Evolutionary conservation across 1,140 invertebrate species (phyloP).

Genomic region (Cephus cinctus): DNA sequence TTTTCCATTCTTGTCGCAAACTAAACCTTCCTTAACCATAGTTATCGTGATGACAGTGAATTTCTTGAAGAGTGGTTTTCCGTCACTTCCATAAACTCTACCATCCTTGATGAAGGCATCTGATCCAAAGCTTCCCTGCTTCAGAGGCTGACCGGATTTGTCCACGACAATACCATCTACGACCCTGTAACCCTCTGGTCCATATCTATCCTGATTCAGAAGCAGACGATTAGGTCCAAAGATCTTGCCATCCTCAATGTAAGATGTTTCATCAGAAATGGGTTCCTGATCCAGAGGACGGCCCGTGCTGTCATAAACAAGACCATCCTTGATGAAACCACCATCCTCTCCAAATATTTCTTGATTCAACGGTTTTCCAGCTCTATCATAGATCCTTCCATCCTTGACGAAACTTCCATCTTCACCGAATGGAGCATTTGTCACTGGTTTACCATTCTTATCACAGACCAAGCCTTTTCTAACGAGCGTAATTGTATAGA

Average conservation of each 20-base stretch:
- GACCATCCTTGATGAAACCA: constrained; percentile 40
- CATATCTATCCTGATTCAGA: constrained; percentile 1
- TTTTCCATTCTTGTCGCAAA: constrained; percentile 5
- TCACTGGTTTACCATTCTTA: constrained; percentile 39
- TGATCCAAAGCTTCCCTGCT: background rate
- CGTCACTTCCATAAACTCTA: background rate
- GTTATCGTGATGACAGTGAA: constrained; percentile 1
- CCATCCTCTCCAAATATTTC: constrained; percentile 34
- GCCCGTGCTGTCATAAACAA: constrained; percentile 33
- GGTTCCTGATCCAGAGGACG: constrained; percentile 32
- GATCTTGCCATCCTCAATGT: constrained; percentile 1
- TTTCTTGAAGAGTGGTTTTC: constrained; percentile 3
- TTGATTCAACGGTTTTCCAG: constrained; percentile 38
- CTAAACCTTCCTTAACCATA: background rate
- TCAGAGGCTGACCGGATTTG: background rate
- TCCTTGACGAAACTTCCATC: constrained; percentile 43
- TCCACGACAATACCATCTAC: background rate
- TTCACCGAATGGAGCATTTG: constrained; percentile 30
- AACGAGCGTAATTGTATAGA: constrained; percentile 38
- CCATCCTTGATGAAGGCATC: constrained; percentile 1
- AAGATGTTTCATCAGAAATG: constrained; percentile 1
- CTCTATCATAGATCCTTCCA: constrained; percentile 43
- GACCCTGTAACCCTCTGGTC: background rate
- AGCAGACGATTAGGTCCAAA: background rate
- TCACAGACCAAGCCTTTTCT: constrained; percentile 42